Conservation (phyloP, 2,113 vertebrate genomes). For the Mugil cephalus region DNA sequence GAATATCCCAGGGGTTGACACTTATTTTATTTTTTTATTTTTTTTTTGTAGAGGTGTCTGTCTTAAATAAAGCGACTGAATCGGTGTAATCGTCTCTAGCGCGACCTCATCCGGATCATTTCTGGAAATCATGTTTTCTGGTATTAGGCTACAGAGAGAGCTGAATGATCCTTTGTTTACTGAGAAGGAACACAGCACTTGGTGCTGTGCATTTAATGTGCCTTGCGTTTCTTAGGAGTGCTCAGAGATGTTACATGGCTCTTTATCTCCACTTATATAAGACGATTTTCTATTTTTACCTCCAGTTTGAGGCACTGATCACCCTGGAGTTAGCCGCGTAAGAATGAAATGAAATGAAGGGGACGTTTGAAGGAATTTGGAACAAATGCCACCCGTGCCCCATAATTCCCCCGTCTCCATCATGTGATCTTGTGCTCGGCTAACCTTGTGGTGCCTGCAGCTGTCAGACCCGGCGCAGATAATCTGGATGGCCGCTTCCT, state of each 20-base stretch:
- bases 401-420: conserved; percentile 38
- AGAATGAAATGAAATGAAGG: too few species aligned
- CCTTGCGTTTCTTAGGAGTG: conserved; percentile 26
- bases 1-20: conserved; percentile 12
- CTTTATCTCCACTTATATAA: neutral
- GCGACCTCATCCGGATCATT: conserved; percentile 83
- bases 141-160: conserved; percentile 62
- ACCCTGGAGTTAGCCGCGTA: neutral
- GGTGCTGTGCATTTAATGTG: conserved; percentile 33
- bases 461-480: conserved; percentile 67
- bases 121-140: conserved; percentile 77
- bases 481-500: conserved; percentile 74
- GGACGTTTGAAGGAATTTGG: conserved; percentile 5
- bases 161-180: conserved; percentile 84
- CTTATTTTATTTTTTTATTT: conserved; percentile 15
- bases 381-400: conserved; percentile 9
- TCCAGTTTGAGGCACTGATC: neutral
- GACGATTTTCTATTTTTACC: neutral
- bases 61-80: conserved; percentile 42
- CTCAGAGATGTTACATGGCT: conserved; percentile 11
- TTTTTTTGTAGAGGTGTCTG: conserved; percentile 23
- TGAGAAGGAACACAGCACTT: conserved; percentile 38
- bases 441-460: conserved; percentile 71
- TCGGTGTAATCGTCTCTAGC: conserved; percentile 74
- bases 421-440: conserved; percentile 51